These are phyloP conservation scores for Phengaris arion DNA, from an alignment of 2,888 invertebrate genomes.

Conservation along the genomic window DNA sequence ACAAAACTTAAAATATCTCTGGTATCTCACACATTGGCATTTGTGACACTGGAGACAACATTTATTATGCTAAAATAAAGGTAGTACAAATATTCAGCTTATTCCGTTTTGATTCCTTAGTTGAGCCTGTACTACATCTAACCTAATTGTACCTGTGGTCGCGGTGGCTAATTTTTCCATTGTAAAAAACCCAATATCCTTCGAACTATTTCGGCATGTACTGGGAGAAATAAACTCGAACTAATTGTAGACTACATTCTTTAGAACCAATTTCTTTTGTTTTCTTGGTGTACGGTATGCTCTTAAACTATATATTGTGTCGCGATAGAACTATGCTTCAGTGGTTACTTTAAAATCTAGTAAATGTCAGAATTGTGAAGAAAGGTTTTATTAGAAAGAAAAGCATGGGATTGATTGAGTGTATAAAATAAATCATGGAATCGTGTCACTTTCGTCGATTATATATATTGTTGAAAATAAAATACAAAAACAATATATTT, in stretches of 20 bases:
- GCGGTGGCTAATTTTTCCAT: too few relatives aligned
- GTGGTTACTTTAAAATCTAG: not conserved
- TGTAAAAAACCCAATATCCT: not conserved
- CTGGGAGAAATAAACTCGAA: not conserved
- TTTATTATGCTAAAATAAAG: too few relatives aligned
- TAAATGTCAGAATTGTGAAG: not conserved
- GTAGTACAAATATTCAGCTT: too few relatives aligned
- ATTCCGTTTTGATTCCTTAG: too few relatives aligned
- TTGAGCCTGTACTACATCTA: too few relatives aligned
- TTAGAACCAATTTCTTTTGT: not conserved
- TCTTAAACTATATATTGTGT: not conserved
- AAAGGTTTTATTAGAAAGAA: not conserved
- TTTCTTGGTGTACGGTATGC: not conserved
- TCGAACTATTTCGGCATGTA: not conserved
- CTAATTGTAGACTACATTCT: not conserved
- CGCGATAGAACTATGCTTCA: not conserved
- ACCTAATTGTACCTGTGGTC: not conserved
- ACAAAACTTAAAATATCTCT: too few relatives aligned
- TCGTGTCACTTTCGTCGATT: not conserved
- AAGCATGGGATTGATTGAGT: not conserved
- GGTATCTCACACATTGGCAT: too few relatives aligned
- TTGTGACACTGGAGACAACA: too few relatives aligned
- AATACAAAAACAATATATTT: conserved; percentile 9
- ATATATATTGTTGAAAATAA: not conserved
- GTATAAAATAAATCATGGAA: not conserved